Percentiles rank a stretch among this genome's conserved stretches.
Conservation (phyloP, 2,888 invertebrate genomes). For the Tetanocera ferruginea region DNA sequence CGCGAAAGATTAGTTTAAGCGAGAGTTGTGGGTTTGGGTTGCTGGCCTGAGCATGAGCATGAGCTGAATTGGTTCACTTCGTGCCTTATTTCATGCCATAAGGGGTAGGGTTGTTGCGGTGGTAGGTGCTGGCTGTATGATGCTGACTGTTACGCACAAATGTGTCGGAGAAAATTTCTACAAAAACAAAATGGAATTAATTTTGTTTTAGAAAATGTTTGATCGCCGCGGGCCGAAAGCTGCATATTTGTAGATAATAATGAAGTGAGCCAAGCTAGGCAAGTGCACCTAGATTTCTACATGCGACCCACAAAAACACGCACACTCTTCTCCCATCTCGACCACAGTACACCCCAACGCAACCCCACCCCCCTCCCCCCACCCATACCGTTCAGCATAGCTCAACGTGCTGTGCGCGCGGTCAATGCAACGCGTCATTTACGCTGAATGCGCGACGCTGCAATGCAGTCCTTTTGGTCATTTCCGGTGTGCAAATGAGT, state of each 20-base stretch:
- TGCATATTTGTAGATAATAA: conserved; percentile 69
- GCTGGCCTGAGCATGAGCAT: background rate
- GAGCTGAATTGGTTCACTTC: background rate
- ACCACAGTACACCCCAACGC: no score
- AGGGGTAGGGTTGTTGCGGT: background rate
- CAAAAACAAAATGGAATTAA: conserved; percentile 67
- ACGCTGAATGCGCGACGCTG: conserved; percentile 13
- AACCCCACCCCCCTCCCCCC: background rate
- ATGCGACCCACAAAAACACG: no score
- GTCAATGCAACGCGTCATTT: conserved; percentile 31
- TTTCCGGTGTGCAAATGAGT: conserved; percentile 42
- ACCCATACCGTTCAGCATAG: background rate
- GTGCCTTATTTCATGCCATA: no score
- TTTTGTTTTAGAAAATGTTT: conserved; percentile 68
- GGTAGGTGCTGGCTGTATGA: background rate
- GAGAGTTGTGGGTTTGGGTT: background rate
- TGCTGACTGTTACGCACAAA: background rate
- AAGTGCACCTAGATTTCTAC: background rate
- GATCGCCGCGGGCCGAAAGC: conserved; percentile 38
- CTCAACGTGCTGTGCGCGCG: background rate
- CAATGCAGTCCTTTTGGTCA: conserved; percentile 27
- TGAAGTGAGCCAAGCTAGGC: conserved; percentile 62
- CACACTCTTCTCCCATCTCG: background rate
- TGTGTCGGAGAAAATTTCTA: conserved; percentile 53
- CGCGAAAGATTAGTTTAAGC: conserved; percentile 19